phyloP scores from a whole-genome alignment of 1,140 invertebrate genomes.

The Penaeus indicus region DNA sequence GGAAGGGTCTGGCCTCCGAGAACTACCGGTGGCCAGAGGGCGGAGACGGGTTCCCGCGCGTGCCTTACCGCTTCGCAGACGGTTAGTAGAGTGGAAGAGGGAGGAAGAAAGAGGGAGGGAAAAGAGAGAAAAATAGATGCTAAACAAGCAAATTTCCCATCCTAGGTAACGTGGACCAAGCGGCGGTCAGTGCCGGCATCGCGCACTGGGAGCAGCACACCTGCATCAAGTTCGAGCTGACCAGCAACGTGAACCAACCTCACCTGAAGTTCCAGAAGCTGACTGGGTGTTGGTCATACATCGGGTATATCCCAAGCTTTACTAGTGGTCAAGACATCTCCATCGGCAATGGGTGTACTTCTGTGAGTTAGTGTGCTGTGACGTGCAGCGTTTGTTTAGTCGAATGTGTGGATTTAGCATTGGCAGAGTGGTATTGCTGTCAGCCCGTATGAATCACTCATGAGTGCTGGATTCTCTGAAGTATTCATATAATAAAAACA shows the following conservation, averaged over 20 bases:
- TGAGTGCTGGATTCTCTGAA: background rate
- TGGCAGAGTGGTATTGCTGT: background rate
- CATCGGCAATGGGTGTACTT: conserved; percentile 69
- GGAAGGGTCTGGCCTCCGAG: background rate
- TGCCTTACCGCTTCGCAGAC: conserved; percentile 6
- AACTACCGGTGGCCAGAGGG: conserved; percentile 11
- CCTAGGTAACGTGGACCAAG: conserved; percentile 23
- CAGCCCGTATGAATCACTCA: background rate
- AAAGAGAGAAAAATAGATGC: too few species aligned
- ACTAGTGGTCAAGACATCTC: conserved; percentile 68
- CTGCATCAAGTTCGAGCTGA: conserved; percentile 46
- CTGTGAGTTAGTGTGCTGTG: conserved; percentile 65
- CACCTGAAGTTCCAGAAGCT: conserved; percentile 50
- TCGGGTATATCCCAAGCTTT: conserved; percentile 65
- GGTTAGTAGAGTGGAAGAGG: background rate
- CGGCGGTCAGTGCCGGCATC: conserved; percentile 34
- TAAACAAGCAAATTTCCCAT: background rate
- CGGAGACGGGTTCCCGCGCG: conserved; percentile 15
- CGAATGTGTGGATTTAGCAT: background rate
- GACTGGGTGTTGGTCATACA: conserved; percentile 68
- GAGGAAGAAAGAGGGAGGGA: too few species aligned
- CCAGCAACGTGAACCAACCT: conserved; percentile 31
- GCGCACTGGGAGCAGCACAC: conserved; percentile 60
- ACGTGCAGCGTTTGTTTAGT: background rate
- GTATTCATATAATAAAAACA: background rate